Conservation (phyloP, 2,113 vertebrate species). For the Columba janthina region DNA sequence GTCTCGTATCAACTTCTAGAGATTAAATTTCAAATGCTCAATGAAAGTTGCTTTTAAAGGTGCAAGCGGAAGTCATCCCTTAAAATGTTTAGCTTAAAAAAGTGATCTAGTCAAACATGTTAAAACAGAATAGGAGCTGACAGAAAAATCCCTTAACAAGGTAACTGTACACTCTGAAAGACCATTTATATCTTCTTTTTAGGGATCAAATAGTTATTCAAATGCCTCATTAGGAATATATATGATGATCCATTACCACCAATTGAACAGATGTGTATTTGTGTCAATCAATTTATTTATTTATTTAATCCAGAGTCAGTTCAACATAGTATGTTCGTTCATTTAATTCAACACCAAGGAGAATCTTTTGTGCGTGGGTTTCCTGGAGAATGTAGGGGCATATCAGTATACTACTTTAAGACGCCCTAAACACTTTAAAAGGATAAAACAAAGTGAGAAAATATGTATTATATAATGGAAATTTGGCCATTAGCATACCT, state of each 20-base stretch:
- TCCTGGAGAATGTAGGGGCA: not conserved
- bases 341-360: not conserved
- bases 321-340: not conserved
- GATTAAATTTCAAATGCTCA: not conserved
- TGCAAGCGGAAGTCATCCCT: not conserved
- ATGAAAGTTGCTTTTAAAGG: not conserved
- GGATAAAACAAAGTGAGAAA: not conserved
- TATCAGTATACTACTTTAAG: not conserved
- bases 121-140: not conserved
- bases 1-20: not conserved
- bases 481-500: not conserved
- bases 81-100: not conserved
- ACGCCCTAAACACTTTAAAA: not conserved
- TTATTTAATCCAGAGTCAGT: not conserved
- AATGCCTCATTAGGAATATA: slow-evolving; percentile 75
- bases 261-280: slow-evolving; percentile 3
- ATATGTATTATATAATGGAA: not conserved
- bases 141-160: not conserved
- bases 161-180: not conserved
- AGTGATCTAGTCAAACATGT: not conserved
- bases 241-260: not conserved
- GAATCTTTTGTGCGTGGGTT: not conserved
- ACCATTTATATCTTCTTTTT: not conserved
- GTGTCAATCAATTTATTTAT: not conserved
- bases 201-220: slow-evolving; percentile 57